Evolutionary conservation across 1,140 invertebrate genomes (phyloP).

Genomic region (Caenorhabditis remanei): DNA sequence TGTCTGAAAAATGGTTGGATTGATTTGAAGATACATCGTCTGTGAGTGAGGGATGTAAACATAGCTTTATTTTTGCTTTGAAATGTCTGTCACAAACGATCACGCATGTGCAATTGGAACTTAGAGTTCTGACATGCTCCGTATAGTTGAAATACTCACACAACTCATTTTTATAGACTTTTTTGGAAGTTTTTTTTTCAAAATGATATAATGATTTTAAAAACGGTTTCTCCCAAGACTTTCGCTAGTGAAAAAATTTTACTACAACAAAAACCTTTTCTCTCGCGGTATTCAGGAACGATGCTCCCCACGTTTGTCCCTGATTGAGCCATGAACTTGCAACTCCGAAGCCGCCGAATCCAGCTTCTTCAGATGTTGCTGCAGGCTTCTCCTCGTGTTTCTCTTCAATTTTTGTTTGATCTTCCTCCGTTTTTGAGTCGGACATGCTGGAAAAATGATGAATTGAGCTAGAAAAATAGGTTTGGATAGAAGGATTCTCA

Average conservation of each 20-base stretch:
- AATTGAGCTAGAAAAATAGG: not conserved
- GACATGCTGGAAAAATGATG: constrained; percentile 9
- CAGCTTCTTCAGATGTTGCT: not conserved
- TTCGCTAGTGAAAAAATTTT: too few relatives aligned
- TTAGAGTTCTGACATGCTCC: too few relatives aligned
- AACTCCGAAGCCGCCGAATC: constrained; percentile 27
- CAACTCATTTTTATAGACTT: not conserved
- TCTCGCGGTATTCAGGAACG: constrained; percentile 55
- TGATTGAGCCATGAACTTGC: constrained; percentile 46
- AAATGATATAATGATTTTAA: not conserved
- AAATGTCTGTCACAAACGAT: too few relatives aligned
- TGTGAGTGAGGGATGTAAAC: too few relatives aligned
- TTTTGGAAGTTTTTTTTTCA: not conserved
- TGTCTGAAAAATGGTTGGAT: not conserved
- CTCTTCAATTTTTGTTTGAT: not conserved
- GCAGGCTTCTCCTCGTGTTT: not conserved
- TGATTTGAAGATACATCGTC: not conserved
- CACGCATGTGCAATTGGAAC: too few relatives aligned
- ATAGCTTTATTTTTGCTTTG: too few relatives aligned
- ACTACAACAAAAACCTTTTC: constrained; percentile 27
- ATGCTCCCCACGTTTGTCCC: constrained; percentile 28
- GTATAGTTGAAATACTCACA: too few relatives aligned
- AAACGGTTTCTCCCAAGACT: not conserved
- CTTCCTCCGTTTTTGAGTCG: constrained; percentile 8
- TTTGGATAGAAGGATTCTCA: not conserved